Evolutionary conservation across 2,888 invertebrate species (phyloP).

Genomic region (Macrophya annulata): DNA sequence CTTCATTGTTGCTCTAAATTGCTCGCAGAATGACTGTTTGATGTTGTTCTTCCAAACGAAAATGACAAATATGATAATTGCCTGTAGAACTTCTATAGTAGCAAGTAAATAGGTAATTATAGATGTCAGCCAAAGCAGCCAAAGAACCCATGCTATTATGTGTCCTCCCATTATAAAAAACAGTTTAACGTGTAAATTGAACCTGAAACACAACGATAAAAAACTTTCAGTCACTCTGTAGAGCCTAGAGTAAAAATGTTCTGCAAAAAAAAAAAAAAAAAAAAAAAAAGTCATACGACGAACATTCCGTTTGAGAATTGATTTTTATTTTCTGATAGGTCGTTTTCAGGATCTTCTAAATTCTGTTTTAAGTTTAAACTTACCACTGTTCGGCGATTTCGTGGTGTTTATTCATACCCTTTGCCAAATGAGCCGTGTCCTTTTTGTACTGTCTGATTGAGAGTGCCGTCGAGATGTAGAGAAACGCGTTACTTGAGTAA

Average conservation of each 20-base stretch:
- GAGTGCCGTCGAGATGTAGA: neutral
- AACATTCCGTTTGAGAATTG: neutral
- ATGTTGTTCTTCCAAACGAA: constrained; percentile 30
- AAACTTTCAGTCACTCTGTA: neutral
- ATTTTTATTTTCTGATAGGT: neutral
- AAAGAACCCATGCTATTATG: constrained; percentile 3
- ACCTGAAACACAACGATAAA: neutral
- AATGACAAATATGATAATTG: neutral
- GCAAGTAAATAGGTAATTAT: neutral
- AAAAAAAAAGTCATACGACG: neutral
- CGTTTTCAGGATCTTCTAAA: neutral
- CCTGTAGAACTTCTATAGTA: neutral
- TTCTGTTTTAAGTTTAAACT: neutral
- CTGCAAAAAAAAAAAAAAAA: too few species aligned
- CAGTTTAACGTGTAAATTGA: constrained; percentile 38
- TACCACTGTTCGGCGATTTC: constrained; percentile 7
- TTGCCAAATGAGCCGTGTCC: neutral
- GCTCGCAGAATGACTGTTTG: neutral
- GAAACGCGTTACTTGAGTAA: neutral
- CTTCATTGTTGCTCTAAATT: neutral
- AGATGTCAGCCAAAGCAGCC: neutral
- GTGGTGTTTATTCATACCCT: neutral
- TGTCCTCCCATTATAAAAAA: constrained; percentile 35
- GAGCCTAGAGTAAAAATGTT: neutral
- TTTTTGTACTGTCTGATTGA: neutral